Evolutionary conservation across 2,888 invertebrate species (phyloP), one percentile per base, ranked within the genome.

Genomic region (Callinectes sapidus): DNA sequence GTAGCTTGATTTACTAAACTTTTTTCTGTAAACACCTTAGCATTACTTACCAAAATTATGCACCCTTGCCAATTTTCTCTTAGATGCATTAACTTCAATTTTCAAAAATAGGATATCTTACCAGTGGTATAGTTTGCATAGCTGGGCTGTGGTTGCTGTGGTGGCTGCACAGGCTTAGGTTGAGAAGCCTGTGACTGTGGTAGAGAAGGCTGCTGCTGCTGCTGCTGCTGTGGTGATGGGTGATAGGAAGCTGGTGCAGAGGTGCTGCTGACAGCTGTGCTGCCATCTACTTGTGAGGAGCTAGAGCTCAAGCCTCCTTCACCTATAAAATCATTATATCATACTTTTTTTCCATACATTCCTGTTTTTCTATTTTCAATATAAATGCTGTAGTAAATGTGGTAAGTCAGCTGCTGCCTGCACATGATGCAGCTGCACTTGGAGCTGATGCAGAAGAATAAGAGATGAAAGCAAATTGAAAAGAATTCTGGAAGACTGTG

Each of bases 211-310:
- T 77, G 71, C 71, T 77, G 71, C 71, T 81, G 81, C 14, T 14
- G 81, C 14, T 77, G 71, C 71, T 77, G 71, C 71, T 81, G 81
- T 14, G 32, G 35, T 42, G 90, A 42, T 55, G 32, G 54, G 42
- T 55, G n/a, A 81, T 28, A 90, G 54, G 90, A 23, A 28, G 90
- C 48, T 88, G 61, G 61, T 88, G 88, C 55, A 28, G 88, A 42
- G 16, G 32, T 88, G 61, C 55, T 71, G 71, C 81, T 28, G 48
- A 35, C 35, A 14, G 28, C n/a, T 86, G 81, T 81, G 90, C 6
- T 81, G 39, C 32, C 54, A 35, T 81, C 85, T 14, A 85, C 54
- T 8, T 48, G 54, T 90, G 81, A 39, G n/a, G 28, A 18, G 86
- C 54, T 85, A 55, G 85, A 81, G 85, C 85, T 28, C 32, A 90